Conservation (phyloP, 2,113 vertebrate genomes). For the Clinocottus analis region DNA sequence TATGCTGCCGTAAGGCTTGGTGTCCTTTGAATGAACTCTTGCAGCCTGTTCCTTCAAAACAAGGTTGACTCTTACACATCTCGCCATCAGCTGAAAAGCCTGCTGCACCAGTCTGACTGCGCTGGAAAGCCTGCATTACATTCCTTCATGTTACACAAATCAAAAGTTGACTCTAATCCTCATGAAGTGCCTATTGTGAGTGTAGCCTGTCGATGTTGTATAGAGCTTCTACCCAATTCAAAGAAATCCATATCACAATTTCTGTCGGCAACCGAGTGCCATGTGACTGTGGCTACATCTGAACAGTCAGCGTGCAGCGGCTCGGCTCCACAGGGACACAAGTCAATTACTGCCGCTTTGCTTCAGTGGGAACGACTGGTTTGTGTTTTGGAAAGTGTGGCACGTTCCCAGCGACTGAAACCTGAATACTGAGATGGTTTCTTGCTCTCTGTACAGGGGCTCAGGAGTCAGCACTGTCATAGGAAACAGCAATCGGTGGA, state of each 20-base stretch:
- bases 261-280: slow-evolving; percentile 2
- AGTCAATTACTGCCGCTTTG: slow-evolving; percentile 59
- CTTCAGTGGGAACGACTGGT: slow-evolving; percentile 23
- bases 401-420: slow-evolving; percentile 25
- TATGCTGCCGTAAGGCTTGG: slow-evolving; percentile 28
- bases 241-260: slow-evolving; percentile 32
- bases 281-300: slow-evolving; percentile 20
- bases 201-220: slow-evolving; percentile 38
- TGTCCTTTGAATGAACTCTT: slow-evolving; percentile 59
- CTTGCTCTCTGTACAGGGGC: not conserved
- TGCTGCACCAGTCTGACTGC: slow-evolving; percentile 16
- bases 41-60: slow-evolving; percentile 11
- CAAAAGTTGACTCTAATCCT: slow-evolving; percentile 44
- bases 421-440: slow-evolving; percentile 17
- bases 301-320: slow-evolving; percentile 10
- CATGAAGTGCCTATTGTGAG: slow-evolving; percentile 39
- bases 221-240: slow-evolving; percentile 24
- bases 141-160: slow-evolving; percentile 26
- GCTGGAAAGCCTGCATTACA: slow-evolving; percentile 19
- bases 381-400: slow-evolving; percentile 42
- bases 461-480: slow-evolving; percentile 1
- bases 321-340: slow-evolving; percentile 37
- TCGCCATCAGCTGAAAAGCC: slow-evolving; percentile 44
- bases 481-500: slow-evolving; percentile 1
- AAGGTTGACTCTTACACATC: slow-evolving; percentile 29